Evolutionary conservation across 2,797 vertebrate genomes (phyloP).

Genomic region (Gymnodraco acuticeps): DNA sequence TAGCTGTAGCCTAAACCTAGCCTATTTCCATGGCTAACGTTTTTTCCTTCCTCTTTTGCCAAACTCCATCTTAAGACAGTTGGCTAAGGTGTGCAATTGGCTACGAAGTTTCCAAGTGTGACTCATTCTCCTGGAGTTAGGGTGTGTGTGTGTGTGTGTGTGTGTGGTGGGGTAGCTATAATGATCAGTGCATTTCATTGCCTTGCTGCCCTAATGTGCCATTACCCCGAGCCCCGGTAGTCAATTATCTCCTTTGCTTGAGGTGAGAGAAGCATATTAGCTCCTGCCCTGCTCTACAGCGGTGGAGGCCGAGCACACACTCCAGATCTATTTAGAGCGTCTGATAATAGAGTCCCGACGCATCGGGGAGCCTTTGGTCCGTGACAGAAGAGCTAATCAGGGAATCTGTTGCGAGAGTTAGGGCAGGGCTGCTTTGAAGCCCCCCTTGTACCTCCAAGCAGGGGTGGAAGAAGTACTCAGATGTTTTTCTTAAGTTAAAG

Average conservation of each 20-base stretch:
- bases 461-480: no score
- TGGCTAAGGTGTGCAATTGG: constrained; percentile 76
- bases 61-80: constrained; percentile 64
- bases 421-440: constrained; percentile 54
- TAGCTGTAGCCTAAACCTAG: constrained; percentile 42
- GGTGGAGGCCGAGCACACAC: constrained; percentile 67
- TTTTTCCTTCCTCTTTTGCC: constrained; percentile 72
- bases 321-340: constrained; percentile 76
- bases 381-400: constrained; percentile 77
- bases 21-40: constrained; percentile 71
- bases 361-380: constrained; percentile 59
- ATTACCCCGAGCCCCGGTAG: constrained; percentile 73
- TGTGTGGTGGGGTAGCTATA: constrained; percentile 65
- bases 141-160: constrained; percentile 44
- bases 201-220: constrained; percentile 75
- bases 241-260: constrained; percentile 81
- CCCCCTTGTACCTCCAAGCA: constrained; percentile 27
- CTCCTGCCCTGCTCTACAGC: constrained; percentile 73
- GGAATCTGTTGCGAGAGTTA: constrained; percentile 67
- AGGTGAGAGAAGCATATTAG: constrained; percentile 82
- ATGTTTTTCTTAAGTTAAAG: no score
- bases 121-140: constrained; percentile 79
- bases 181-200: constrained; percentile 81
- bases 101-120: constrained; percentile 76
- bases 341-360: constrained; percentile 77